These are phyloP conservation scores for Picathartes gymnocephalus DNA, from an alignment of 2,113 vertebrate species.

Conservation along the genomic window DNA sequence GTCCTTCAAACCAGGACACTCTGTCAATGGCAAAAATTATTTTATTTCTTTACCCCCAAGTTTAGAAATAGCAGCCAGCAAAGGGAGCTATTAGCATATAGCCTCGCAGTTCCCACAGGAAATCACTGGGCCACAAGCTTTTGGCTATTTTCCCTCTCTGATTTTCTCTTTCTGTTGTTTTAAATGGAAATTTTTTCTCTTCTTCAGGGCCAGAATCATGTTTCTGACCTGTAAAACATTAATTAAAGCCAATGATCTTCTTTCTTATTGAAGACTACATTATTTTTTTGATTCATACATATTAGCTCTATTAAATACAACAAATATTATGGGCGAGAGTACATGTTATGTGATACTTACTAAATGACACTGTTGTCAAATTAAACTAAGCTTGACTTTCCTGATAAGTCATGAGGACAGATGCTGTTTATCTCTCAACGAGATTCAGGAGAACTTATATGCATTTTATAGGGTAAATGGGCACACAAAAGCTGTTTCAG, in stretches of 20 bases:
- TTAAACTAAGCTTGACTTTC: not conserved
- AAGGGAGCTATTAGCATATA: not conserved
- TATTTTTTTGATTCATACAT: not conserved
- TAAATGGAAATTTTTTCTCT: not conserved
- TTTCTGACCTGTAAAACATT: not conserved
- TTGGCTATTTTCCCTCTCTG: accelerated
- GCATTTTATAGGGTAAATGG: not conserved
- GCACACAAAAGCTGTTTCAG: not conserved
- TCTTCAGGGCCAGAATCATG: not conserved
- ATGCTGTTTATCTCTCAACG: not conserved
- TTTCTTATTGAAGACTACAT: not conserved
- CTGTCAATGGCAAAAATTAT: not conserved
- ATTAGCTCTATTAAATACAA: not conserved
- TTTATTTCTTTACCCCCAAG: not conserved
- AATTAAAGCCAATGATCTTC: not conserved
- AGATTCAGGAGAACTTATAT: not conserved
- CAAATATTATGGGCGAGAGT: not conserved
- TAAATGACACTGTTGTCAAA: not conserved
- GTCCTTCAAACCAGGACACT: too few relatives aligned
- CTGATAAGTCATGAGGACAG: not conserved
- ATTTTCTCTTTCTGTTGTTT: not conserved
- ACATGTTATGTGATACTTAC: not conserved
- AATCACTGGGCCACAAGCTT: not conserved
- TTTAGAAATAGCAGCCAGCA: not conserved
- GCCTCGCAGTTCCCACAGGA: not conserved